phyloP scores from a whole-genome alignment of 2,888 invertebrate species.

The Drosophila pseudotakahashii region DNA sequence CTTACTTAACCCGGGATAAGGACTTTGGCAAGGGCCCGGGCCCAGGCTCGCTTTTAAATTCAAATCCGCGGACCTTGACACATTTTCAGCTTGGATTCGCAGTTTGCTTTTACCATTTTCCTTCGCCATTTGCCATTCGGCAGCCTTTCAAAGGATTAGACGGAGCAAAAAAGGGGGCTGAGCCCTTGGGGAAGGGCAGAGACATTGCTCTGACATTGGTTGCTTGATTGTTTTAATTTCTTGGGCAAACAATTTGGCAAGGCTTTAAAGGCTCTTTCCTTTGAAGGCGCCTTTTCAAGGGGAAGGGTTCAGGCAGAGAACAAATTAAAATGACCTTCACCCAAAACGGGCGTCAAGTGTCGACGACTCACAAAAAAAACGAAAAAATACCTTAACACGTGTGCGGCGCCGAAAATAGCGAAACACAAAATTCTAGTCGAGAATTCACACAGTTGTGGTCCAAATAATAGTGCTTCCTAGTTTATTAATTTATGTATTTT shows the following conservation, averaged over 20 bases:
- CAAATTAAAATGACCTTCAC: constrained; percentile 65
- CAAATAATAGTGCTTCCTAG: background rate
- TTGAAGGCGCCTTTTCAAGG: constrained; percentile 48
- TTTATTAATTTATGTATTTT: background rate
- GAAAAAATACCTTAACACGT: constrained; percentile 61
- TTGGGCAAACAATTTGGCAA: constrained; percentile 54
- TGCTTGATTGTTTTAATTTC: constrained; percentile 71
- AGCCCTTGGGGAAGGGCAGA: constrained; percentile 3
- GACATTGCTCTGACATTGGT: constrained; percentile 46
- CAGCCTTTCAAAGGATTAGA: constrained; percentile 54
- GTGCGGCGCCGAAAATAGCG: constrained; percentile 53
- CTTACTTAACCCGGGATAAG: constrained; percentile 66
- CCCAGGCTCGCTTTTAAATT: constrained; percentile 41
- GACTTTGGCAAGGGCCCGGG: constrained; percentile 29
- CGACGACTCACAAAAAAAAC: constrained; percentile 45
- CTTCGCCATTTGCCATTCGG: constrained; percentile 24
- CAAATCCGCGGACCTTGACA: constrained; percentile 72
- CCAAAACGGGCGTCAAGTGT: constrained; percentile 58
- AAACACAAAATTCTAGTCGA: constrained; percentile 34
- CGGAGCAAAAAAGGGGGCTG: background rate
- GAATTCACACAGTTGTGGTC: background rate
- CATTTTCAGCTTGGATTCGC: constrained; percentile 60
- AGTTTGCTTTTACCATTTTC: constrained; percentile 27
- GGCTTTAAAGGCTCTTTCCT: constrained; percentile 58
- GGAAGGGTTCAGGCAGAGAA: constrained; percentile 4